These are phyloP conservation scores for Melipona quadrifasciata DNA, from an alignment of 1,140 invertebrate species.

Conservation along the genomic window DNA sequence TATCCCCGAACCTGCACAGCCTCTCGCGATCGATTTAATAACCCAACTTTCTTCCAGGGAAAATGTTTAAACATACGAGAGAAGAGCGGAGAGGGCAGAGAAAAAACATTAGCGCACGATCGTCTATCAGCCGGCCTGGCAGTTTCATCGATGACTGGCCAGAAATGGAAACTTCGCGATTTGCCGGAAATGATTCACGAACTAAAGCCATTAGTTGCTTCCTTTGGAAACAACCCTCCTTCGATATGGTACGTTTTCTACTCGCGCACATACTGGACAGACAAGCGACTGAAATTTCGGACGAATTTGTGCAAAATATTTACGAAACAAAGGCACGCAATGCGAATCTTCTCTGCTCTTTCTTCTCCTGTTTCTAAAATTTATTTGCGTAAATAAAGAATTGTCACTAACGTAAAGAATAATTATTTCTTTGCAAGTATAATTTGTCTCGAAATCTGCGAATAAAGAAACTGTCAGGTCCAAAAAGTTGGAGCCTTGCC, in stretches of 20 bases:
- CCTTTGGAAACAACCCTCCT: too few relatives aligned
- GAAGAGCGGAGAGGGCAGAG: too few relatives aligned
- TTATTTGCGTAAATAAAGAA: too few relatives aligned
- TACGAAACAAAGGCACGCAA: too few relatives aligned
- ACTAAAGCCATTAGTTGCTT: background rate
- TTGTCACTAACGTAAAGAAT: too few relatives aligned
- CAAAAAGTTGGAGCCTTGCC: background rate
- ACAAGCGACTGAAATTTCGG: too few relatives aligned
- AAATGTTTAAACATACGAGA: slow-evolving; percentile 9
- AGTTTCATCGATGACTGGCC: slow-evolving; percentile 3
- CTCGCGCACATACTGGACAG: too few relatives aligned
- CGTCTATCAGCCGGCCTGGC: background rate
- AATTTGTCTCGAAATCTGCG: background rate
- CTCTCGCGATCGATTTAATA: slow-evolving; percentile 30
- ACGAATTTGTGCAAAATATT: too few relatives aligned
- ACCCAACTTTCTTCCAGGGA: background rate
- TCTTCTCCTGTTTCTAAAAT: too few relatives aligned
- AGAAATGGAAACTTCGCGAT: background rate
- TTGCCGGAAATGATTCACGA: slow-evolving; percentile 4
- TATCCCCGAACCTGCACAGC: background rate
- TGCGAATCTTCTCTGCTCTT: too few relatives aligned
- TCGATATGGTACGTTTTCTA: background rate
- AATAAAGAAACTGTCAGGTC: background rate
- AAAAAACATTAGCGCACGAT: background rate
- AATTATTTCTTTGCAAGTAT: too few relatives aligned